A percentile compares a stretch with the other conserved stretches of the same genome.
phyloP scores from a whole-genome alignment of 2,888 invertebrate genomes.

The Dryococelus australis region DNA sequence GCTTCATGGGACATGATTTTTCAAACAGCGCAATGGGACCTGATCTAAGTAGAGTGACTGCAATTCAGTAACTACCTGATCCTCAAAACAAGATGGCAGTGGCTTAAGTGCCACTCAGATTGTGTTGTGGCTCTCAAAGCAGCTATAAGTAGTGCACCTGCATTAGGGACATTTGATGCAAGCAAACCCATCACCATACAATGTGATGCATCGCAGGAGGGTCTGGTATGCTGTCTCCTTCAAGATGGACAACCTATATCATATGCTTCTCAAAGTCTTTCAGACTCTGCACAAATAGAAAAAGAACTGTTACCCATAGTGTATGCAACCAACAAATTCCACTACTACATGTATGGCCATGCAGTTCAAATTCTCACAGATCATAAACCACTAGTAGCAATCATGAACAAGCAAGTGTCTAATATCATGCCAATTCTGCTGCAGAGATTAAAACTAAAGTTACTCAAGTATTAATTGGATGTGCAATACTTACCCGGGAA shows the following conservation, averaged over 20 bases:
- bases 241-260: slow-evolving; percentile 1
- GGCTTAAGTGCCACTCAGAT: slow-evolving; percentile 12
- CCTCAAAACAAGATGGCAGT: slow-evolving; percentile 25
- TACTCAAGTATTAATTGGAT: background rate
- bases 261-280: background rate
- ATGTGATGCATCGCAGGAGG: slow-evolving; percentile 17
- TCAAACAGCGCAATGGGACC: background rate
- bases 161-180: slow-evolving; percentile 13
- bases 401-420: background rate
- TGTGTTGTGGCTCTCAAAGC: slow-evolving; percentile 4
- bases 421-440: background rate
- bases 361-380: background rate
- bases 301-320: background rate
- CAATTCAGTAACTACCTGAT: background rate
- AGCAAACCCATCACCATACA: background rate
- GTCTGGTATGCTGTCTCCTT: slow-evolving; percentile 19
- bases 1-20: background rate
- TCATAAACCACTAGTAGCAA: background rate
- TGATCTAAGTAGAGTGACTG: background rate
- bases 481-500: background rate
- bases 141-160: background rate
- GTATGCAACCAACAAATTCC: too few relatives aligned
- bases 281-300: background rate
- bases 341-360: background rate
- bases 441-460: background rate